Base-by-base conservation (phyloP, 2,113 vertebrate genomes). In the Odobenus rosmarus region DNA sequence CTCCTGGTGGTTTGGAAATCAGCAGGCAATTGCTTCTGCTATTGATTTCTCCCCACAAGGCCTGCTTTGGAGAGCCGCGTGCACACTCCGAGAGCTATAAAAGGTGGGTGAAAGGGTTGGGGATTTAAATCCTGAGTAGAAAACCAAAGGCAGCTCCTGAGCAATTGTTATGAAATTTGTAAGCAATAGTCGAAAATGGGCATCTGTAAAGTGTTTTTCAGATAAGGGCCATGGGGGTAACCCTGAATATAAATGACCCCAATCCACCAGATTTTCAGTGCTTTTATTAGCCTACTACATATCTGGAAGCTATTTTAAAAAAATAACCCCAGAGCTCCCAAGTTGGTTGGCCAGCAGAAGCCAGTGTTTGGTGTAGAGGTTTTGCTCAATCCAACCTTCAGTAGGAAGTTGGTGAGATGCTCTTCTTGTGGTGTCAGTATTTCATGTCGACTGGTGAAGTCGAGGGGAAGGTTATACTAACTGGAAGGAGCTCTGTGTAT, bases 301-400 rank as follows among this genome's bases (percentile, higher is more conserved):
- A 9, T 67, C 94, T 90, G 80, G 18, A 46, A 77, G 90, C n/a
- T 51, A 26, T 59, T 94, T 93, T 91, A 64, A 16, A 84, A 90
- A 91, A 72, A 19, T 81, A 80, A 62, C 61, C 72, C 55, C 21
- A 21, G 13, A 33, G 36, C 55, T 90, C 87, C 82, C 69, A 72
- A 7, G 12, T 39, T 72, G 21, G 13, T 10, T 36, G 72, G 82
- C 64, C 57, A 64, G 88, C 31, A 59, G 71, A 89, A 76, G 16
- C 39, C 31, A 42, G 57, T 42, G 84, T 85, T 31, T 1, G 15
- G 21, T 16, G 24, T 61, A 64, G 51, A 79, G 39, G 81, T 67
- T 39, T 26, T 12, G 14, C 19, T 11, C 18, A 61, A 74, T 7
- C 23, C 26, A 9, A 28, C 5, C 13, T 33, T 55, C 16, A 24